Conservation (phyloP, 2,888 invertebrate genomes). For the Chymomyza caudatula region DNA sequence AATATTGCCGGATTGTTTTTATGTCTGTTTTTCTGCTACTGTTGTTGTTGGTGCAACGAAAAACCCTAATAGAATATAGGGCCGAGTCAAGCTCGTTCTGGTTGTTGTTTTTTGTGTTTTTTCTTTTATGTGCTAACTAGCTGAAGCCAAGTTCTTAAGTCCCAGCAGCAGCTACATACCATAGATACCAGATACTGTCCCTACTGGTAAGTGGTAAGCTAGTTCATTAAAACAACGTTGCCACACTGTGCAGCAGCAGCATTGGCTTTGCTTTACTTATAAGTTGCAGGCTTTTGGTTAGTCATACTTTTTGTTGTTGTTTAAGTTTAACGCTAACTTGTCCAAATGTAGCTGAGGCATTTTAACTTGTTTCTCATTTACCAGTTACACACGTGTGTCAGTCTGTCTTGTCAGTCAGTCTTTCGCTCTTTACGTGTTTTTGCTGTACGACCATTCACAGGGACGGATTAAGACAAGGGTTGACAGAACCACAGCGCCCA, state of each 20-base stretch:
- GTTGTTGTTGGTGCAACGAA: conserved; percentile 2
- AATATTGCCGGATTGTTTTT: conserved; percentile 51
- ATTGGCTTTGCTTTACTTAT: background rate
- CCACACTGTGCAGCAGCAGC: conserved; percentile 13
- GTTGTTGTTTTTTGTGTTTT: no score
- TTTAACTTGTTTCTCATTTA: conserved; percentile 66
- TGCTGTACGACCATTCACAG: conserved; percentile 3
- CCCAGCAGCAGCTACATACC: background rate
- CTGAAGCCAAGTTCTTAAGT: conserved; percentile 48
- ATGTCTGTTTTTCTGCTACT: conserved; percentile 10
- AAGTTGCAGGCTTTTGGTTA: conserved; percentile 8
- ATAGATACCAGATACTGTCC: background rate
- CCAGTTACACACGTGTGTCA: conserved; percentile 20
- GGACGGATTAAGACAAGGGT: no score
- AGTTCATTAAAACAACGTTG: conserved; percentile 65
- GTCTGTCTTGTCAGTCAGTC: conserved; percentile 7
- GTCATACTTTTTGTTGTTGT: conserved; percentile 6
- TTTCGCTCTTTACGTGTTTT: conserved; percentile 39
- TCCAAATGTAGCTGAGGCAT: conserved; percentile 68
- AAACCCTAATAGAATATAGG: conserved; percentile 39
- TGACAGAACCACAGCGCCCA: background rate
- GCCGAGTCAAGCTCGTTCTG: conserved; percentile 39
- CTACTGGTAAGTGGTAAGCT: background rate
- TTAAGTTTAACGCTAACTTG: conserved; percentile 54
- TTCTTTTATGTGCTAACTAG: conserved; percentile 28